Percentiles rank a stretch among this genome's conserved stretches.
Conservation (phyloP, 2,113 vertebrate genomes). For the Rhinoptilus africanus region DNA sequence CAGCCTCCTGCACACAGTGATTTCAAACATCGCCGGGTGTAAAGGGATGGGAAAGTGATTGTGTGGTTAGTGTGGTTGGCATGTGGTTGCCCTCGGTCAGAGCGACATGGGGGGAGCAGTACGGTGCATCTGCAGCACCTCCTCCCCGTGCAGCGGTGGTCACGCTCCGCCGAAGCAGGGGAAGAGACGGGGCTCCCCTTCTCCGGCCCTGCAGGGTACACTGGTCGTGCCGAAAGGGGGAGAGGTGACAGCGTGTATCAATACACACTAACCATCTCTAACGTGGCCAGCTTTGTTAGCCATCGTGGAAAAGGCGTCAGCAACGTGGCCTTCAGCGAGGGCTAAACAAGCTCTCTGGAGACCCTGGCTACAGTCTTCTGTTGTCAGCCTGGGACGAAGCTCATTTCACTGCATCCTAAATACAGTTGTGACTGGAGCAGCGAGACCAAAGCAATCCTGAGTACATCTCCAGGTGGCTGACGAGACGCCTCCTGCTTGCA, state of each 20-base stretch:
- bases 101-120: neutral
- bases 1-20: neutral
- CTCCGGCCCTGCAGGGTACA: neutral
- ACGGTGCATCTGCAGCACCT: neutral
- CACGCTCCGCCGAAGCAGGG: rapidly evolving
- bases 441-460: neutral
- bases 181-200: too few species aligned
- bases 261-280: rapidly evolving
- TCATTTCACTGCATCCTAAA: neutral
- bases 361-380: neutral
- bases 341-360: neutral
- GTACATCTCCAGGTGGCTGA: neutral
- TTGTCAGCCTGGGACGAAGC: neutral
- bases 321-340: neutral
- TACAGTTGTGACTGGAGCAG: neutral
- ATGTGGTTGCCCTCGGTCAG: neutral
- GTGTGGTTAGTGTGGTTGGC: neutral
- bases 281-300: neutral
- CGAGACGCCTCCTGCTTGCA: neutral
- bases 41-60: neutral
- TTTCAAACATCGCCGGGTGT: neutral
- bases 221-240: rapidly evolving
- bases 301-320: neutral
- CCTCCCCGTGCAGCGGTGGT: neutral
- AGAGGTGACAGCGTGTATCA: rapidly evolving